A percentile compares a stretch with the other conserved stretches of the same genome.
Conservation (phyloP, 2,888 invertebrate species). For the Rosalia funebris region DNA sequence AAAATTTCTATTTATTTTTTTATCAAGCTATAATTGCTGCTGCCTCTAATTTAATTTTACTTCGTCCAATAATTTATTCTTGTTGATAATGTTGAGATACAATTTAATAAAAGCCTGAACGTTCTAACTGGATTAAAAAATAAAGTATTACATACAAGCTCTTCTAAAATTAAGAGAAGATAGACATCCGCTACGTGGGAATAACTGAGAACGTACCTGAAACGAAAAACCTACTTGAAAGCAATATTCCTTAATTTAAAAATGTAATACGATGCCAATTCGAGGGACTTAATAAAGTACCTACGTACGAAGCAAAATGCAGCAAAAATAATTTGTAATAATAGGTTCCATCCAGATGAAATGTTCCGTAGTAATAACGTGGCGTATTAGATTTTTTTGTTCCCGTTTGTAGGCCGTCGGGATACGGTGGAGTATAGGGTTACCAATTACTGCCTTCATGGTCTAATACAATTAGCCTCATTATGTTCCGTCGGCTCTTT, state of each 20-base stretch:
- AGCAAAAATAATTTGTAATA: conserved; percentile 26
- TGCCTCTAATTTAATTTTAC: too few relatives aligned
- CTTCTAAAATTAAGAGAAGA: conserved; percentile 8
- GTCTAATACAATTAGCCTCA: conserved; percentile 54
- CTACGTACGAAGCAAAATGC: conserved; percentile 5
- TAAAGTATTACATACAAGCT: not conserved
- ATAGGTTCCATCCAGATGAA: conserved; percentile 30
- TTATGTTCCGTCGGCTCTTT: conserved; percentile 48
- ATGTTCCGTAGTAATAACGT: conserved; percentile 31
- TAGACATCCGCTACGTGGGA: conserved; percentile 7
- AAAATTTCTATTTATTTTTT: too few relatives aligned
- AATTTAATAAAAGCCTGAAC: not conserved
- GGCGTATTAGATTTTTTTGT: conserved; percentile 45
- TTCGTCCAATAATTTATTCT: too few relatives aligned
- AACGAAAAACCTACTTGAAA: conserved; percentile 3
- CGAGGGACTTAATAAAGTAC: conserved; percentile 12
- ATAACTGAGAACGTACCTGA: conserved; percentile 10
- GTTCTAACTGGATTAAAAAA: conserved; percentile 1
- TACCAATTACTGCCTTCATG: conserved; percentile 55
- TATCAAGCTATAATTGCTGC: too few relatives aligned
- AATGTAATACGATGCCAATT: conserved; percentile 21
- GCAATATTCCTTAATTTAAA: conserved; percentile 24
- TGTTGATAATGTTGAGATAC: too few relatives aligned
- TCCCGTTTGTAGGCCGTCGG: conserved; percentile 43
- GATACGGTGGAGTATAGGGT: conserved; percentile 49